Conservation (phyloP, 2,888 invertebrate genomes). For the Monoplex corrugatus region DNA sequence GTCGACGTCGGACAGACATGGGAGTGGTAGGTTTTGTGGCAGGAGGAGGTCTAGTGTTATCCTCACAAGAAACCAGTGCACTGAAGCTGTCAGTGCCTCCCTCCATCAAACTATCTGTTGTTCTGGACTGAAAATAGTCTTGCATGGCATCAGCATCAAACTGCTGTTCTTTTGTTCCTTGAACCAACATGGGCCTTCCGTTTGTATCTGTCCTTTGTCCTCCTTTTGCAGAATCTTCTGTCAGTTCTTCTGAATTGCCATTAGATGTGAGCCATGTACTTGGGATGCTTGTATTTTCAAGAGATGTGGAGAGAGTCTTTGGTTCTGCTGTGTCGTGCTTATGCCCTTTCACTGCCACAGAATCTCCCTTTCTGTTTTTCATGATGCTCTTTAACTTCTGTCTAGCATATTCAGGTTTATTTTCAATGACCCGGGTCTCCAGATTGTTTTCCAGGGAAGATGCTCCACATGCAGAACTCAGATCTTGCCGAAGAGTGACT, state of each 20-base stretch:
- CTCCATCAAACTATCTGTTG: slow-evolving; percentile 31
- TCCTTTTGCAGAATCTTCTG: background rate
- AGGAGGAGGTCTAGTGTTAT: slow-evolving; percentile 20
- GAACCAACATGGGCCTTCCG: background rate
- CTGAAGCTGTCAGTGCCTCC: background rate
- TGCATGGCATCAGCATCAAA: slow-evolving; percentile 16
- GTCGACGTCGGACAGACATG: slow-evolving; percentile 37
- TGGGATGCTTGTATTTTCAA: background rate
- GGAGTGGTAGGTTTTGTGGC: slow-evolving; percentile 48
- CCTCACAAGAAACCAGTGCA: slow-evolving; percentile 4
- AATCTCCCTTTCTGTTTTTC: background rate
- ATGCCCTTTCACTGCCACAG: background rate
- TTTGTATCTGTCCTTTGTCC: background rate
- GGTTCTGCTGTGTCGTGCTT: background rate
- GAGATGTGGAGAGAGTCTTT: background rate
- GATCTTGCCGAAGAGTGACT: slow-evolving; percentile 43
- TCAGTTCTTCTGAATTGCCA: background rate
- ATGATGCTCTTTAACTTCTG: slow-evolving; percentile 47
- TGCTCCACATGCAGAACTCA: background rate
- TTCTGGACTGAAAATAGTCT: slow-evolving; percentile 38
- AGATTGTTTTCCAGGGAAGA: slow-evolving; percentile 37
- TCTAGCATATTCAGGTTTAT: slow-evolving; percentile 48
- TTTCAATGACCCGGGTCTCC: background rate
- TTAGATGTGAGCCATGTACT: background rate
- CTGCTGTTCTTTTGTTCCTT: background rate